Percentiles rank a stretch among this genome's conserved stretches.
These are phyloP conservation scores for Sarcophaga peregrina DNA, from an alignment of 1,140 invertebrate genomes.

Conservation along the genomic window DNA sequence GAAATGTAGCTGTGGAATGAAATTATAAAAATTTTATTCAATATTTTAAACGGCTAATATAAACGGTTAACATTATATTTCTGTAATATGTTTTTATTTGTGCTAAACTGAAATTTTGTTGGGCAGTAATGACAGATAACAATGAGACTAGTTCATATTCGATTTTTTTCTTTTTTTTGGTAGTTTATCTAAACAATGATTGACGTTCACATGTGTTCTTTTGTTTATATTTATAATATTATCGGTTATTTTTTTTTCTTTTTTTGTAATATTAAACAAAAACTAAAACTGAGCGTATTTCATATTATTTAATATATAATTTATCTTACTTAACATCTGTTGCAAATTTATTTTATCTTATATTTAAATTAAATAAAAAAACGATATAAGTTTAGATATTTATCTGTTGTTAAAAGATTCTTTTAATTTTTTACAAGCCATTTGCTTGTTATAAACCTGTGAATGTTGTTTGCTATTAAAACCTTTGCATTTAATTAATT, in stretches of 20 bases:
- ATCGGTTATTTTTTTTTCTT: too few relatives aligned
- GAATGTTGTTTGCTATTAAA: too few relatives aligned
- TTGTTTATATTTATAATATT: neutral
- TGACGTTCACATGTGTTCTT: neutral
- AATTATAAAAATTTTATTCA: too few relatives aligned
- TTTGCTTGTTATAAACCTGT: too few relatives aligned
- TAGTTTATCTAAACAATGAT: neutral
- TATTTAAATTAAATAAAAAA: neutral
- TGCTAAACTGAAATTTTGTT: neutral
- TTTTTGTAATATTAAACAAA: too few relatives aligned
- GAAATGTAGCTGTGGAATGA: too few relatives aligned
- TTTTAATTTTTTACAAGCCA: too few relatives aligned
- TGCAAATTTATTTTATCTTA: neutral
- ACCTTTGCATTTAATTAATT: too few relatives aligned
- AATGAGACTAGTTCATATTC: neutral
- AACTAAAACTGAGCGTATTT: neutral
- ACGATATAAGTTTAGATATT: neutral
- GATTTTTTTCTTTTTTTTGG: neutral
- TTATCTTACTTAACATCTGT: neutral
- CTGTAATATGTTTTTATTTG: too few relatives aligned
- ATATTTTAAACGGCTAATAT: too few relatives aligned
- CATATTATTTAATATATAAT: neutral
- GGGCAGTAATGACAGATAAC: neutral
- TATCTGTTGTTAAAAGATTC: too few relatives aligned
- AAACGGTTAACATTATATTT: too few relatives aligned